A percentile compares a stretch with the other conserved stretches of the same genome.
Evolutionary conservation across 2,113 vertebrate genomes (phyloP).

Genomic region (Toxostoma redivivum): DNA sequence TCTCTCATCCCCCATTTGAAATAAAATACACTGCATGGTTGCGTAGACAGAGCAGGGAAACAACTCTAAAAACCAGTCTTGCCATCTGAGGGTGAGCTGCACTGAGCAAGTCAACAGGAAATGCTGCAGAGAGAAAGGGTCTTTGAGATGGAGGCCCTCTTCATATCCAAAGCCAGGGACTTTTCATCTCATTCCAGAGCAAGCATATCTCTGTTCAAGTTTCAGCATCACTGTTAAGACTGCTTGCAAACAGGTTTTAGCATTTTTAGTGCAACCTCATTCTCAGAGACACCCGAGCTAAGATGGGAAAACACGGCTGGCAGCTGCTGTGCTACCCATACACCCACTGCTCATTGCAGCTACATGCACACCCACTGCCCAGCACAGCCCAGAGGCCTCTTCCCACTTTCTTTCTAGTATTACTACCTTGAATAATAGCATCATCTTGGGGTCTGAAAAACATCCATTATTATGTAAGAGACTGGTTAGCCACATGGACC

Average conservation of each 20-base stretch:
- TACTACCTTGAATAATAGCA: not conserved
- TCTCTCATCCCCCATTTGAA: not conserved
- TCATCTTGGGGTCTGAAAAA: not conserved
- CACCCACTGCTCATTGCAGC: not conserved
- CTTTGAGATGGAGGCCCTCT: not conserved
- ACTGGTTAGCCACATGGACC: not conserved
- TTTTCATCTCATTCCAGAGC: not conserved
- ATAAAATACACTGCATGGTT: not conserved
- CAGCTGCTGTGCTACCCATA: not conserved
- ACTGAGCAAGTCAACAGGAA: not conserved
- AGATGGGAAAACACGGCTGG: fast-evolving
- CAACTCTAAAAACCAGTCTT: not conserved
- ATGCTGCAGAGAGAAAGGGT: not conserved
- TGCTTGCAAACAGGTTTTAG: not conserved
- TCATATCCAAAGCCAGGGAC: not conserved
- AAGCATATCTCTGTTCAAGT: not conserved
- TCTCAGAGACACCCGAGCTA: not conserved
- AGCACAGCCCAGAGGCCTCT: not conserved
- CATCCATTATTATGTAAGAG: not conserved
- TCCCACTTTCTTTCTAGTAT: not conserved
- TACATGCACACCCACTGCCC: not conserved
- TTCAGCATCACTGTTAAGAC: not conserved
- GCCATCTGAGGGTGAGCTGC: not conserved
- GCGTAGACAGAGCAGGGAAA: not conserved
- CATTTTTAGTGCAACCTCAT: not conserved